Evolutionary conservation across 2,797 vertebrate genomes (phyloP), one percentile per base, ranked within the genome.

Genomic region (Sebastes vulpes): DNA sequence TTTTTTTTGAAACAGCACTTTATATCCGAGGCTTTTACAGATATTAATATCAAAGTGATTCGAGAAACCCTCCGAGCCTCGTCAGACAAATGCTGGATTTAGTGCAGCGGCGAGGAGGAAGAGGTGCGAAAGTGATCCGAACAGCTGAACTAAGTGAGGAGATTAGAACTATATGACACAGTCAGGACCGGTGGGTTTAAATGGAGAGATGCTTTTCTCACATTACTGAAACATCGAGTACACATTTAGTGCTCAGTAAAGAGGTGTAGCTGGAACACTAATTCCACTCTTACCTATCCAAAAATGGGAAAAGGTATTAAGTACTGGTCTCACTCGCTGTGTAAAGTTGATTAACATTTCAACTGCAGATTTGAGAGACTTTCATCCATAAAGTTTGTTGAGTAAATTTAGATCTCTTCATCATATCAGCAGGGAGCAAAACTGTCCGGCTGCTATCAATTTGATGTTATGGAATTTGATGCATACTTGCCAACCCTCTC

Each of bases 21-120:
- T 67, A 63, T 63, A 77, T 77, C 61, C 46, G 23, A 78, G 64
- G 91, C 90, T 92, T 92, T 92, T 81, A 92, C 79, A 75, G 70
- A 86, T 89, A 92, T 91, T 92, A 89, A 84, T 89, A 81, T 86
- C 56, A 68, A 76, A 88, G 81, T 50, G 80, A 80, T 86, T 77
- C 75, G 2, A 35, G 78, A 79, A 86, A 76, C 66, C 57, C 42
- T 78, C 69, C 25, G 18, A 81, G 82, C 72, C 74, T 72, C 38
- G 75, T 87, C 89, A 80, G 81, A 81, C 79, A 85, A 88, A 90
- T 29, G 79, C 28, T 64, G 75, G 82, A 69, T 89, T 87, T 81
- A 85, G 70, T 38, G 64, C 6, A 18, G 68, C 20, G 3, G 72
- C 60, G 65, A 53, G 72, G 66, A 66, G 25, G 61, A 66, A 71